These are phyloP conservation scores for Agelastica alni DNA, from an alignment of 2,888 invertebrate genomes.

Conservation along the genomic window DNA sequence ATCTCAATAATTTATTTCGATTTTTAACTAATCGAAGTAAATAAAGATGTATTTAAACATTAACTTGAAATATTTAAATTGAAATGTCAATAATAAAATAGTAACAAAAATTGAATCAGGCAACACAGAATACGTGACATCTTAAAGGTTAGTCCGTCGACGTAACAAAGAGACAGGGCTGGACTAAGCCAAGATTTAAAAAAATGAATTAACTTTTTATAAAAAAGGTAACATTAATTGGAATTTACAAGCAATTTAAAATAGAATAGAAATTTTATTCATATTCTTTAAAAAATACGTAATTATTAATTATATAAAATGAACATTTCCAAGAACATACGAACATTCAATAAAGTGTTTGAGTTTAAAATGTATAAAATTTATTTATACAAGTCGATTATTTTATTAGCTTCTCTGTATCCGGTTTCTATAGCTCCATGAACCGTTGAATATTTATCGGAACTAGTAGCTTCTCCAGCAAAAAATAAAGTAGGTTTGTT, in stretches of 20 bases:
- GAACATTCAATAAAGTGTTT: no score
- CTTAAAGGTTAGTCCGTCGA: neutral
- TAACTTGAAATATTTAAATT: no score
- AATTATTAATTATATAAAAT: no score
- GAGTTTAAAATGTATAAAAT: no score
- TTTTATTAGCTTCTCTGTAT: slow-evolving; percentile 54
- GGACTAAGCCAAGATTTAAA: neutral
- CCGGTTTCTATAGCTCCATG: slow-evolving; percentile 63
- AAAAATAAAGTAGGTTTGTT: slow-evolving; percentile 61
- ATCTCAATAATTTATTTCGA: no score
- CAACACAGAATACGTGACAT: slow-evolving; percentile 6
- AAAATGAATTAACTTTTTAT: no score
- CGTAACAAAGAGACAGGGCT: neutral
- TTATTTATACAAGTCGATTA: neutral
- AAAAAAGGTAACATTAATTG: neutral
- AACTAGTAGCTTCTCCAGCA: slow-evolving; percentile 65
- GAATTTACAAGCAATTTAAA: no score
- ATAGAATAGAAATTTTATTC: neutral
- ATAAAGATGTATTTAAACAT: no score
- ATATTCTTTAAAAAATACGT: no score
- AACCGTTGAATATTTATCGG: slow-evolving; percentile 59
- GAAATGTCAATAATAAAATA: slow-evolving; percentile 2
- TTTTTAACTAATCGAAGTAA: no score
- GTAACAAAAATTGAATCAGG: neutral
- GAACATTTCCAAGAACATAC: no score